Base-by-base conservation (phyloP, 2,113 vertebrate genomes). In the Myotis brandtii region DNA sequence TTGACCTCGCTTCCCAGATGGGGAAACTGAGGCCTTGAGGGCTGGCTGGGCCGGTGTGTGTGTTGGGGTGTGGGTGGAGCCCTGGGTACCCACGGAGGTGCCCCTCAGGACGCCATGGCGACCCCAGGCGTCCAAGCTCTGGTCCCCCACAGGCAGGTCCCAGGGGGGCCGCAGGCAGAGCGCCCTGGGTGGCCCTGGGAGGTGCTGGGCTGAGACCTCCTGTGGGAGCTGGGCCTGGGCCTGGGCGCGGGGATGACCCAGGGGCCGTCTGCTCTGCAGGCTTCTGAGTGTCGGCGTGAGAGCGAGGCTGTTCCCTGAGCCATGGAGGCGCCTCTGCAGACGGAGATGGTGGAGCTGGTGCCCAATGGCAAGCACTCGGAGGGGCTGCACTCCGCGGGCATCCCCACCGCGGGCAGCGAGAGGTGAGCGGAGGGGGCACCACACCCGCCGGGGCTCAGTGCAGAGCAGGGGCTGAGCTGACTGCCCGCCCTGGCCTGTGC, bases 271-370 rank as follows among this genome's bases (percentile, higher is more conserved):
- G 16, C 86, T 17, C 75, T 27, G 6, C 89, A 98, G 96, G 69
- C 46, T 1, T 17, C 89, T 11, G 66, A 56, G 62, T 0, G 3
- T 54, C 18, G 27, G 48, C 6, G 81, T 85, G 72, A 37, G 34
- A 73, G 34, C 67, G 0, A 0, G 79, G 66, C 46, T 52, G 23
- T 32, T 32, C 23, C 62, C 46, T 7, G 88, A 89, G 82, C 62
- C 76, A 97, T 97, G 0, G 96, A 98, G 0, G n/a, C 94, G 0
- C 97, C 98, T 54, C 94, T 98, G 70, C 98, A 98, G 97, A 96
- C 98, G 0, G 98, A 99, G 97, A 98, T 98, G 98, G 98, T 99
- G 95, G 98, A 99, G 37, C 97, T 99, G 96, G 98, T 99, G 59
- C 98, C 98, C 93, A 99, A 99, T 0, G 98, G 98, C 94, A 99